Evolutionary conservation across 2,113 vertebrate species (phyloP).

Genomic region (Cairina moschata): DNA sequence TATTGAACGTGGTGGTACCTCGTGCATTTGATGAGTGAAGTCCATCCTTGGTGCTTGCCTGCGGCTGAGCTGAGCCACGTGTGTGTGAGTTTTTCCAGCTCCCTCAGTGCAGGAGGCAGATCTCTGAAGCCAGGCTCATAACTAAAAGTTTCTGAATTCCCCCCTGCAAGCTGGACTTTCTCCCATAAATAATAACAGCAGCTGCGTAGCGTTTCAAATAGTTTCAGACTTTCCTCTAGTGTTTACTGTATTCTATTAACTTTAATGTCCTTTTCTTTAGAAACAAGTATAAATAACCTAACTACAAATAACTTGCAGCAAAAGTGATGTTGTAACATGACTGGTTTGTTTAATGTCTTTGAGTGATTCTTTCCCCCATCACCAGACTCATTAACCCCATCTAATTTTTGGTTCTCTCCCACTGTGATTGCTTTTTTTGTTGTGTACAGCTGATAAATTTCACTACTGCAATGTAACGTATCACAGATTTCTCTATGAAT

Average conservation of each 20-base stretch:
- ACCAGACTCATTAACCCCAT: neutral
- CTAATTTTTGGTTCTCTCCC: neutral
- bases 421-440: neutral
- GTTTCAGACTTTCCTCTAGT: neutral
- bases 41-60: neutral
- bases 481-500: neutral
- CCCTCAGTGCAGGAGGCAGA: neutral
- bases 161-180: neutral
- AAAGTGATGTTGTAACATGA: neutral
- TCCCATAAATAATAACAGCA: neutral
- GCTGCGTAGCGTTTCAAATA: neutral
- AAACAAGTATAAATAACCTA: neutral
- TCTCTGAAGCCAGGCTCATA: neutral
- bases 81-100: fast-evolving
- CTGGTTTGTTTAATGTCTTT: neutral
- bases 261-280: conserved; percentile 5
- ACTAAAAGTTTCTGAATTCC: neutral
- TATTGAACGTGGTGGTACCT: neutral
- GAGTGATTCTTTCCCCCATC: neutral
- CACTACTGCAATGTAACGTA: neutral
- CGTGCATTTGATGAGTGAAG: neutral
- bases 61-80: neutral
- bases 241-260: neutral
- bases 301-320: neutral
- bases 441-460: neutral